These are phyloP conservation scores for Apostichopus leukothele DNA, from an alignment of 53 echinoderm and acorn worm species.

Conservation along the genomic window DNA sequence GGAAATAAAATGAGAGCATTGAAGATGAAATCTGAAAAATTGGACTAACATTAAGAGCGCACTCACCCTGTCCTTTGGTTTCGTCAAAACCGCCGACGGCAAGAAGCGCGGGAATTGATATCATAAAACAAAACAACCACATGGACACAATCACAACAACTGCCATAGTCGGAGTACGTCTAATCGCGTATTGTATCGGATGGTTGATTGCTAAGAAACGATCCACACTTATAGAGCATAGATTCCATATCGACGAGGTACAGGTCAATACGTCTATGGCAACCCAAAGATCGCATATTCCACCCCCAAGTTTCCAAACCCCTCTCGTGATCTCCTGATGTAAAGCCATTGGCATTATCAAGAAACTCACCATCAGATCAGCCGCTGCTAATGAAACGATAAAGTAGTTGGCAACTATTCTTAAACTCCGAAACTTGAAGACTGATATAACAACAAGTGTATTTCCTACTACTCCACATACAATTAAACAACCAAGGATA, in stretches of 20 bases:
- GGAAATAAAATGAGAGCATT: conserved; percentile 88
- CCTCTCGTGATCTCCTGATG: conserved; percentile 75
- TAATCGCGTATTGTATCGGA: conserved; percentile 88
- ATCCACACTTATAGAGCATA: conserved; percentile 88
- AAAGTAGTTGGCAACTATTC: conserved; percentile 95
- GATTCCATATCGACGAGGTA: conserved; percentile 93
- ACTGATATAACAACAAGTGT: conserved; percentile 82
- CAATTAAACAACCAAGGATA: conserved; percentile 70
- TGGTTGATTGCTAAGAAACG: conserved; percentile 88
- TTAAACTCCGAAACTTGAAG: conserved; percentile 71
- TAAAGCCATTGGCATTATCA: conserved; percentile 88
- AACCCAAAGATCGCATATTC: conserved; percentile 90
- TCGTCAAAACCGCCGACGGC: conserved; percentile 82
- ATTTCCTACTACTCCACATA: conserved; percentile 80
- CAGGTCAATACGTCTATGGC: conserved; percentile 83
- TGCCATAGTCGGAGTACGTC: conserved; percentile 82
- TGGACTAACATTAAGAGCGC: conserved; percentile 87
- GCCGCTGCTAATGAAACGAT: conserved; percentile 91
- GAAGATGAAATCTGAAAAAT: conserved; percentile 88
- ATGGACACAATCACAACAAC: conserved; percentile 63
- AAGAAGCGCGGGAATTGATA: conserved; percentile 85
- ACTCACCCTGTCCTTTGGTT: conserved; percentile 54
- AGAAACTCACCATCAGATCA: conserved; percentile 71
- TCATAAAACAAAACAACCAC: conserved; percentile 82
- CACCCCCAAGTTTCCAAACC: conserved; percentile 75